Conservation (phyloP, 2,888 invertebrate genomes). For the Vesta saturnalis region DNA sequence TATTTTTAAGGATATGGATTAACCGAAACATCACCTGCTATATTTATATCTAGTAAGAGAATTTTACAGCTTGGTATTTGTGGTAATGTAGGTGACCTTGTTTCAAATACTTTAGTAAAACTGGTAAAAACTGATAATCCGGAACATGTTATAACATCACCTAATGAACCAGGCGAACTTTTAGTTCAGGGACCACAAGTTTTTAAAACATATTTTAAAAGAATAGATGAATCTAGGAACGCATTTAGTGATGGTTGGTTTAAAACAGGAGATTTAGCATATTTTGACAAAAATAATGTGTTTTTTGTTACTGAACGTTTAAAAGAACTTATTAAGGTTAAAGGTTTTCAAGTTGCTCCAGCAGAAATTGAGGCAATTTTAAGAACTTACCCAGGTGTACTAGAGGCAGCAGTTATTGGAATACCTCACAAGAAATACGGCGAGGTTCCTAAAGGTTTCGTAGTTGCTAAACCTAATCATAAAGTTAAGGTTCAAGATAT, state of each 20-base stretch:
- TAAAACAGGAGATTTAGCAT: constrained; percentile 70
- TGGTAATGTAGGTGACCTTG: constrained; percentile 67
- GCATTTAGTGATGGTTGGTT: constrained; percentile 79
- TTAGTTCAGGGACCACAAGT: constrained; percentile 81
- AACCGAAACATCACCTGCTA: constrained; percentile 73
- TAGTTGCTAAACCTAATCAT: constrained; percentile 65
- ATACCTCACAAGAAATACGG: constrained; percentile 73
- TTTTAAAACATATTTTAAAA: constrained; percentile 82
- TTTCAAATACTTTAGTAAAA: constrained; percentile 73
- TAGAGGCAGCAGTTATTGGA: constrained; percentile 85
- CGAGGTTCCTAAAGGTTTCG: constrained; percentile 78
- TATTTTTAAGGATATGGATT: constrained; percentile 72
- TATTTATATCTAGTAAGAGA: constrained; percentile 24
- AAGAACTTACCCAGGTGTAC: constrained; percentile 74
- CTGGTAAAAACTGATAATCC: constrained; percentile 65
- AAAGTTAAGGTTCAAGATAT: constrained; percentile 66
- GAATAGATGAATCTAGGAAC: constrained; percentile 75
- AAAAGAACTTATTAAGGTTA: constrained; percentile 85
- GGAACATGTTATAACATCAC: constrained; percentile 49
- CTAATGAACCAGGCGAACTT: constrained; percentile 73
- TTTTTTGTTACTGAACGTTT: constrained; percentile 79
- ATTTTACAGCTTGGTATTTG: constrained; percentile 25
- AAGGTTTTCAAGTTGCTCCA: constrained; percentile 81
- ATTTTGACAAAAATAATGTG: constrained; percentile 70
- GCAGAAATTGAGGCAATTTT: constrained; percentile 83